A percentile compares a stretch with the other conserved stretches of the same genome.
These are phyloP conservation scores for Tipula unca DNA, from an alignment of 2,888 invertebrate species.

Conservation along the genomic window DNA sequence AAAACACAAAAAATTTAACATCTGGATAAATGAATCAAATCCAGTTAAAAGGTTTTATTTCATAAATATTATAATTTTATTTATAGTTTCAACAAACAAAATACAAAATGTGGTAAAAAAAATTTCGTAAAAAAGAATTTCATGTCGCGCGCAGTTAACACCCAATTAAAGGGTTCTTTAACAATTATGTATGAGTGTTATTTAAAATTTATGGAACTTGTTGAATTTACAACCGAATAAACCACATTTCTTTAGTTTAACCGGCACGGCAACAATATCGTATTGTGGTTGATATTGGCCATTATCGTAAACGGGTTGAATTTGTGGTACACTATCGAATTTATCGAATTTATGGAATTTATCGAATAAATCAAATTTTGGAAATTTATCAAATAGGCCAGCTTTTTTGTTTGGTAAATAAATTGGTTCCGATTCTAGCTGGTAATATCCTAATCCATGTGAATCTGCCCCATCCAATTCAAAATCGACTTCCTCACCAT, in stretches of 20 bases:
- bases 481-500: neutral
- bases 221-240: conserved; percentile 23
- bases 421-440: neutral
- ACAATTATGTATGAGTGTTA: neutral
- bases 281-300: neutral
- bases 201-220: neutral
- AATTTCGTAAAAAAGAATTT: neutral
- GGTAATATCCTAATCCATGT: neutral
- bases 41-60: neutral
- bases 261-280: conserved; percentile 24
- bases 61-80: neutral
- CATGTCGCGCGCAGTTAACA: neutral
- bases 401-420: neutral
- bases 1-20: neutral
- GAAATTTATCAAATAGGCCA: neutral
- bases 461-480: neutral
- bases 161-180: neutral
- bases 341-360: neutral
- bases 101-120: no score
- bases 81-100: neutral
- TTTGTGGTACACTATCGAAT: neutral
- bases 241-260: conserved; percentile 21
- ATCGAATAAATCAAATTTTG: neutral
- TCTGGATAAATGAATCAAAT: neutral
- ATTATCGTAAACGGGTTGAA: neutral